A percentile compares a stretch with the other conserved stretches of the same genome.
Conservation (phyloP, 2,113 vertebrate species). For the human (Homo sapiens) region DNA sequence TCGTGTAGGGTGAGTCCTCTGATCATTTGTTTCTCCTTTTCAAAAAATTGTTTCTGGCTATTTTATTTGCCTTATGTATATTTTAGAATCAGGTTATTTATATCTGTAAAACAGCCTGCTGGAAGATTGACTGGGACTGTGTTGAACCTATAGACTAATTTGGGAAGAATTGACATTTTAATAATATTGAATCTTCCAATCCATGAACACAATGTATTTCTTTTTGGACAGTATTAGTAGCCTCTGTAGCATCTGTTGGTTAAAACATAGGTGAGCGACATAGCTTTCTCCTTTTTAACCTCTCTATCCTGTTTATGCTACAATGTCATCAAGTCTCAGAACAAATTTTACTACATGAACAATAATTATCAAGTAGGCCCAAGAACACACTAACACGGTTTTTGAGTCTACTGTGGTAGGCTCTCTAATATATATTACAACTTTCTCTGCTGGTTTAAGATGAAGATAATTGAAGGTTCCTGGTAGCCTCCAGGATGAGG, state of each 20-base stretch:
- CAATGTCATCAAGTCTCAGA: background rate
- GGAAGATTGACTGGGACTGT: background rate
- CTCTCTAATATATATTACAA: background rate
- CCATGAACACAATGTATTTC: background rate
- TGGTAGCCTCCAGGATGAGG: background rate
- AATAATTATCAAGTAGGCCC: background rate
- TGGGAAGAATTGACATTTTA: background rate
- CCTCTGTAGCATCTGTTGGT: background rate
- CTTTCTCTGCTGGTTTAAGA: background rate
- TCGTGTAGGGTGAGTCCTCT: background rate
- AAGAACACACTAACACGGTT: background rate
- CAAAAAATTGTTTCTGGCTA: background rate
- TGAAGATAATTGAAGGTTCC: background rate
- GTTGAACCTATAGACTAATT: background rate
- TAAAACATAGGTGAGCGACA: background rate
- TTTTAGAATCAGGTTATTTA: background rate
- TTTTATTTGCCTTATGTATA: background rate
- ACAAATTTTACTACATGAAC: background rate
- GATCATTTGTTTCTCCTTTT: background rate
- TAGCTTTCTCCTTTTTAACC: background rate
- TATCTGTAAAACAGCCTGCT: background rate
- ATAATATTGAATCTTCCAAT: background rate
- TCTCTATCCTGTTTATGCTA: background rate
- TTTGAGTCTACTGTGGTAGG: background rate
- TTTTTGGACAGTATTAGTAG: background rate